Conservation (phyloP, 2,113 vertebrate genomes). For the Pristiophorus japonicus region DNA sequence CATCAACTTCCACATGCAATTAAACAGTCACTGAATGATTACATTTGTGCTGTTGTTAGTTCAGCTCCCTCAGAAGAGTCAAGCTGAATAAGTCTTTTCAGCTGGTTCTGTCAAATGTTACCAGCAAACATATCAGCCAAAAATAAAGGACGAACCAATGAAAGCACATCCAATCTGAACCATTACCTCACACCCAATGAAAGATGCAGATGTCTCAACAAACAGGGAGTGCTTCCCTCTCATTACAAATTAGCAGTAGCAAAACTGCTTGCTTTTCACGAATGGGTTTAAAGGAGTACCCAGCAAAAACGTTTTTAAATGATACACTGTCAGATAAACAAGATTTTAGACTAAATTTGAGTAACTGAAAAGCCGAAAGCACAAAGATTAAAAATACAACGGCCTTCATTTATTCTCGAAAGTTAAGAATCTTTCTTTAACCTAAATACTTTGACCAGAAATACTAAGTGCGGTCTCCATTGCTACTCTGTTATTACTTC, state of each 20-base stretch:
- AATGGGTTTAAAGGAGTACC: not conserved
- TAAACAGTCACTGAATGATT: not conserved
- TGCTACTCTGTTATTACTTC: not conserved
- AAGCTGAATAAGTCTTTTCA: not conserved
- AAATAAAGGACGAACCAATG: not conserved
- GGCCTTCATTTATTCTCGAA: not conserved
- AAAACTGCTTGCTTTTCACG: not conserved
- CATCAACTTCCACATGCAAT: not conserved
- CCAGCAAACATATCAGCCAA: not conserved
- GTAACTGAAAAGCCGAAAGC: not conserved
- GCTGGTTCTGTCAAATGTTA: not conserved
- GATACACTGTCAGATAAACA: not conserved
- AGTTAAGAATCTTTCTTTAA: not conserved
- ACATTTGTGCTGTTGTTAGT: not conserved
- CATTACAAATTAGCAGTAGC: not conserved
- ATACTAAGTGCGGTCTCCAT: not conserved
- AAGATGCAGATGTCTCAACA: conserved; percentile 2
- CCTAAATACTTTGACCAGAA: not conserved
- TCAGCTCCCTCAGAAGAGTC: not conserved
- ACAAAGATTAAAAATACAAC: not conserved
- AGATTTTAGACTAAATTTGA: not conserved
- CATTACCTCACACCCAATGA: conserved; percentile 29
- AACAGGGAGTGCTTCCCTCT: not conserved
- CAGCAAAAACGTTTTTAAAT: not conserved
- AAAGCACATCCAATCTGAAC: conserved; percentile 19